Conservation (phyloP, 2,113 vertebrate species). For the Telmatochromis bifrenatus region DNA sequence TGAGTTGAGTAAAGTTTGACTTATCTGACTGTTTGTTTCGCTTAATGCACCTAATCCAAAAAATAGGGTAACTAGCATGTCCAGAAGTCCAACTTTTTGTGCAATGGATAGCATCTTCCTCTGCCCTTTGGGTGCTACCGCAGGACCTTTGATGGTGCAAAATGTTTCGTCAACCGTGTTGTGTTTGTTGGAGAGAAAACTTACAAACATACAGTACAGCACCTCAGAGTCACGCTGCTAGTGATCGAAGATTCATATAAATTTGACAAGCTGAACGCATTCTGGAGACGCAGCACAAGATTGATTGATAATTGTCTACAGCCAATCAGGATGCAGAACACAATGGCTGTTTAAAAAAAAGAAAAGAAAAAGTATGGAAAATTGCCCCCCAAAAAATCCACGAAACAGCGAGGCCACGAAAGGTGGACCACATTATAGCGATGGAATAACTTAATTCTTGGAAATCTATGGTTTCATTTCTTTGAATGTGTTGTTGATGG, state of each 20-base stretch:
- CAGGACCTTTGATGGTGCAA: neutral
- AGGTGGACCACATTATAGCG: neutral
- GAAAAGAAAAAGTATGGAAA: neutral
- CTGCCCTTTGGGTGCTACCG: neutral
- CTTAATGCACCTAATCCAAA: neutral
- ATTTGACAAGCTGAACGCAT: neutral
- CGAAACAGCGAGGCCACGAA: rapidly evolving
- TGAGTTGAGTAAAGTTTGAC: neutral
- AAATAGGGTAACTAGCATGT: neutral
- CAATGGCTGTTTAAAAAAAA: neutral
- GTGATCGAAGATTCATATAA: neutral
- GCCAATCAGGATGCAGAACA: neutral
- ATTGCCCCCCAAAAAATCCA: neutral
- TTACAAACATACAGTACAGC: neutral
- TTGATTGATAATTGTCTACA: neutral
- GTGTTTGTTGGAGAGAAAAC: neutral
- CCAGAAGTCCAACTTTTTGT: neutral
- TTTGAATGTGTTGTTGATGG: neutral
- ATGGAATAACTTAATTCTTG: neutral
- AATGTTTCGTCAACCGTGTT: neutral
- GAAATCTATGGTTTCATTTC: neutral
- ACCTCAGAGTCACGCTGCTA: neutral
- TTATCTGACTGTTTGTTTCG: neutral
- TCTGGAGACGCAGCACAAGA: neutral
- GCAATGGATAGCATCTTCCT: neutral